Evolutionary conservation across 2,113 vertebrate genomes (phyloP).

Genomic region (Halichoerus grypus): DNA sequence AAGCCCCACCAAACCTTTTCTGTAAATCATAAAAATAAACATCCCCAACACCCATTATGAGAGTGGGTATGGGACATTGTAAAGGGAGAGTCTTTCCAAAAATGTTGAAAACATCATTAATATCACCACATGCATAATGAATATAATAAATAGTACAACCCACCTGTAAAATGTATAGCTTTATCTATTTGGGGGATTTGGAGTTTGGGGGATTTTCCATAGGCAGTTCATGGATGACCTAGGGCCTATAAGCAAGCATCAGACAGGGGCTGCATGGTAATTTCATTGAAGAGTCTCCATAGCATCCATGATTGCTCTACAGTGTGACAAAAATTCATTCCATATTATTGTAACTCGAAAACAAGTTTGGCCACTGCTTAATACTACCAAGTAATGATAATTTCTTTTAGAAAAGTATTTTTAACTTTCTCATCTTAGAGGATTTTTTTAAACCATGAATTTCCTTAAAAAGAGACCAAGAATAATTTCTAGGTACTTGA

Average conservation of each 20-base stretch:
- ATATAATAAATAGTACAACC: background rate
- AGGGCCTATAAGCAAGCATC: background rate
- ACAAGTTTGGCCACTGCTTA: background rate
- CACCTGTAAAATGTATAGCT: background rate
- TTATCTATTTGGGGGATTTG: background rate
- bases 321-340: background rate
- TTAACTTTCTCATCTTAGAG: background rate
- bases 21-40: background rate
- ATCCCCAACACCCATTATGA: background rate
- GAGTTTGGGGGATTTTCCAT: background rate
- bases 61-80: background rate
- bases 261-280: rapidly evolving
- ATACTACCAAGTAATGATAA: background rate
- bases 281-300: background rate
- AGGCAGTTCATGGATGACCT: background rate
- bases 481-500: slow-evolving; percentile 23
- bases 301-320: background rate
- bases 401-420: background rate
- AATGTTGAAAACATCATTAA: background rate
- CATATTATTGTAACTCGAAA: background rate
- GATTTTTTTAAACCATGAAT: background rate
- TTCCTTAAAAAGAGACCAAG: background rate
- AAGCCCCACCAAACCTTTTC: background rate
- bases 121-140: background rate
- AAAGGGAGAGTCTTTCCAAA: background rate